phyloP scores from a whole-genome alignment of 1,140 invertebrate species.

The Scaptomyza pallida region DNA sequence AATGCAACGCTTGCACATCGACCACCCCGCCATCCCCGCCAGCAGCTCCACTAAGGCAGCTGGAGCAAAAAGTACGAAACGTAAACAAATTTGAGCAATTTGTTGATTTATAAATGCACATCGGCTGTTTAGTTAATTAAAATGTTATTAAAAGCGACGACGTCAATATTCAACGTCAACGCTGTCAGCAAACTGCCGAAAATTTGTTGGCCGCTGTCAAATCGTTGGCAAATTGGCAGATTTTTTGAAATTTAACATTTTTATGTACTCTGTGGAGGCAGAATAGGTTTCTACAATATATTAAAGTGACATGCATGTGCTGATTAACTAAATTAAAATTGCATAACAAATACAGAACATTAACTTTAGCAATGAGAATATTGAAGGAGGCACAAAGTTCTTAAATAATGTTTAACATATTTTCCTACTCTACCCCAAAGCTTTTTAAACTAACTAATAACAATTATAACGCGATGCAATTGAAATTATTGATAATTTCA shows the following conservation, averaged over 20 bases:
- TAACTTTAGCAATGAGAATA: no score
- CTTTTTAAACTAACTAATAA: no score
- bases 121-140: constrained; percentile 56
- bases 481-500: constrained; percentile 4
- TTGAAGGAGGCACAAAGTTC: no score
- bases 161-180: constrained; percentile 22
- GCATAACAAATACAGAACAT: no score
- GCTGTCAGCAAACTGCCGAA: constrained; percentile 29
- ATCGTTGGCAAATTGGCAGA: constrained; percentile 18
- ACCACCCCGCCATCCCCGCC: neutral
- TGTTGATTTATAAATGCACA: constrained; percentile 36
- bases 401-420: no score
- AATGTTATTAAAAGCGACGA: constrained; percentile 58
- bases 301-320: no score
- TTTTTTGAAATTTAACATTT: neutral
- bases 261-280: no score
- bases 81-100: constrained; percentile 60
- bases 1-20: constrained; percentile 56
- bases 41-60: neutral
- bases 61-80: constrained; percentile 25
- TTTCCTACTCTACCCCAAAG: no score
- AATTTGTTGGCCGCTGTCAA: constrained; percentile 6
- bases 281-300: no score
- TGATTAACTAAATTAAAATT: no score
- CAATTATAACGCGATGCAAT: neutral